Conservation (phyloP, 2,797 vertebrate species). For the Distichodus sexfasciatus region DNA sequence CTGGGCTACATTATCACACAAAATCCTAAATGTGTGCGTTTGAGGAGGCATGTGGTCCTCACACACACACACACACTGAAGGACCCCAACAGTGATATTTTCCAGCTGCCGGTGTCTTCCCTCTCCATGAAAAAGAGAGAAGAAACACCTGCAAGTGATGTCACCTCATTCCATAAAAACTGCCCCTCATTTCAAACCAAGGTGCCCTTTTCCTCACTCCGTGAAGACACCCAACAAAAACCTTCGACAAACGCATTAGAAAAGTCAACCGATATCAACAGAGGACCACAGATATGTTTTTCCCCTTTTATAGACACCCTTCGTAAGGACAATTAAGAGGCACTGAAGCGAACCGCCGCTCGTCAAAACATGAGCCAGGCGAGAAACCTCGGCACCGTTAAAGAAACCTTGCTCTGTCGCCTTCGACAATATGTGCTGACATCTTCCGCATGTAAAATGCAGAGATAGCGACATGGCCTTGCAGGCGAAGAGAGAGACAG, state of each 20-base stretch:
- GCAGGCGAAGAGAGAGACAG: not conserved
- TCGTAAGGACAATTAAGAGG: conserved; percentile 21
- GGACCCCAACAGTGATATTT: conserved; percentile 36
- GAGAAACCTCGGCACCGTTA: not conserved
- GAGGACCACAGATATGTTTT: not conserved
- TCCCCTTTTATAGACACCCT: not conserved
- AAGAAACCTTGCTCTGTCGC: conserved; percentile 25
- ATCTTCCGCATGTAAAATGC: conserved; percentile 21
- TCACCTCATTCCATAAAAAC: conserved; percentile 42
- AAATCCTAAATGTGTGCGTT: not conserved
- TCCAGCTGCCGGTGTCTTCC: conserved; percentile 17
- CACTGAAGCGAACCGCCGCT: not conserved
- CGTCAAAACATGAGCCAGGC: conserved; percentile 1
- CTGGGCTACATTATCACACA: conserved; percentile 13
- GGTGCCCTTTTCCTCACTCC: conserved; percentile 18
- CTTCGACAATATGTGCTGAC: conserved; percentile 18
- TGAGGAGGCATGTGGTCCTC: conserved; percentile 10
- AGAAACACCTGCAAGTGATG: conserved; percentile 34
- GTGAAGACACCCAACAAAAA: conserved; percentile 16
- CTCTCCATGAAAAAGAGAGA: conserved; percentile 23
- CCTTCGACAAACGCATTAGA: not conserved
- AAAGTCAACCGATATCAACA: conserved; percentile 22
- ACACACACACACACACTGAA: too few relatives aligned
- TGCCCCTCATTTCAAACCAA: conserved; percentile 23
- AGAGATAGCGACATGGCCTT: conserved; percentile 22